Percentiles rank a stretch among this genome's conserved stretches.
Evolutionary conservation across 1,140 invertebrate genomes (phyloP).

Genomic region (Rhopalosiphum maidis): DNA sequence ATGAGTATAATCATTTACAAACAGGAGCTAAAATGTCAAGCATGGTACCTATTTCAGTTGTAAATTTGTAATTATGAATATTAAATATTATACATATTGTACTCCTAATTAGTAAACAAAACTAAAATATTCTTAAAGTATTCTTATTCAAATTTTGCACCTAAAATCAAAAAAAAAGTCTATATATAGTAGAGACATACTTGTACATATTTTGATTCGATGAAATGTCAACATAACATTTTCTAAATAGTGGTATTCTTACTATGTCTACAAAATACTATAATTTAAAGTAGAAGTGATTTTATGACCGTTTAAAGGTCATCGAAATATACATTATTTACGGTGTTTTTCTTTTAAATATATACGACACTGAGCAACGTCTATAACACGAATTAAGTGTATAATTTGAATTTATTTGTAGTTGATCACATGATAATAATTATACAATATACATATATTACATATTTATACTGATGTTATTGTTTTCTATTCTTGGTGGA

Average conservation of each 20-base stretch:
- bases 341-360: background rate
- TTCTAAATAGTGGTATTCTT: background rate
- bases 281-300: background rate
- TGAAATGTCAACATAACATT: conserved; percentile 29
- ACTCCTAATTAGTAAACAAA: background rate
- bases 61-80: no score
- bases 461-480: background rate
- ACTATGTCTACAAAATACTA: background rate
- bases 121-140: background rate
- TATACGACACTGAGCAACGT: background rate
- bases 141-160: background rate
- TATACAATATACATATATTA: background rate
- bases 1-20: no score
- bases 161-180: background rate
- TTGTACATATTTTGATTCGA: background rate
- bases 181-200: background rate
- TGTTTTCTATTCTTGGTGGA: background rate
- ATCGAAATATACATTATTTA: background rate
- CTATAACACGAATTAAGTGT: background rate
- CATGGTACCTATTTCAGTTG: background rate
- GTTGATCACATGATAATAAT: background rate
- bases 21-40: background rate
- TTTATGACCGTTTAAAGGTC: conserved; percentile 28
- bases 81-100: background rate
- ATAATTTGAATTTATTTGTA: background rate